These are phyloP conservation scores for Oreamnos americanus DNA, from an alignment of 2,113 vertebrate species.

Conservation along the genomic window DNA sequence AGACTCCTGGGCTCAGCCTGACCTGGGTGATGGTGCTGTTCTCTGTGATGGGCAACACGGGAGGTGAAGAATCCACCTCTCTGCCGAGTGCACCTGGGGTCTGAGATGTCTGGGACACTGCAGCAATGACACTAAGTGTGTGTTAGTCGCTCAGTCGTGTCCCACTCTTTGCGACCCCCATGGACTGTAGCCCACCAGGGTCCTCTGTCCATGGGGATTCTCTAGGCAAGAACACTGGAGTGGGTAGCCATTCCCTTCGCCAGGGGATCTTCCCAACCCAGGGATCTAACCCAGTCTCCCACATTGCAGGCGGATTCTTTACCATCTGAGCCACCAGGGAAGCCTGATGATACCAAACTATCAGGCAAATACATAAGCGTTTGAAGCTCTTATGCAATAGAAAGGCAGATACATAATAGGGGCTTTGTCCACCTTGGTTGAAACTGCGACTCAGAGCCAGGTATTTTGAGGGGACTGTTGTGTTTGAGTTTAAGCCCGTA, in stretches of 20 bases:
- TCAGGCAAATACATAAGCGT: background rate
- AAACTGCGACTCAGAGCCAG: background rate
- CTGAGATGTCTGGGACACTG: background rate
- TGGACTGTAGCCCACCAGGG: background rate
- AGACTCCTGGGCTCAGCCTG: background rate
- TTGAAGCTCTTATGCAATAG: background rate
- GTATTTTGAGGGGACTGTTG: accelerated
- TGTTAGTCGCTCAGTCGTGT: background rate
- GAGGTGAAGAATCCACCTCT: accelerated
- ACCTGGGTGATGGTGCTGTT: background rate
- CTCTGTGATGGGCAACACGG: too few species aligned
- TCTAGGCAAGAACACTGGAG: background rate
- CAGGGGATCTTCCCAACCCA: background rate
- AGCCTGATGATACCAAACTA: accelerated
- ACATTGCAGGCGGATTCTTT: background rate
- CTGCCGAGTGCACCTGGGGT: accelerated
- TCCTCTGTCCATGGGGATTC: background rate
- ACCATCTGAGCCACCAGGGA: background rate
- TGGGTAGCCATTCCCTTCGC: background rate
- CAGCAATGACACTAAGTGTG: background rate
- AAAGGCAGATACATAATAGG: accelerated
- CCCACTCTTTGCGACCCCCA: background rate
- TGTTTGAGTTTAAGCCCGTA: accelerated
- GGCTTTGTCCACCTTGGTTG: accelerated
- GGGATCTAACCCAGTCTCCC: background rate